Base-by-base conservation (phyloP, 2,797 vertebrate genomes). In the Rhyacichthys aspro region DNA sequence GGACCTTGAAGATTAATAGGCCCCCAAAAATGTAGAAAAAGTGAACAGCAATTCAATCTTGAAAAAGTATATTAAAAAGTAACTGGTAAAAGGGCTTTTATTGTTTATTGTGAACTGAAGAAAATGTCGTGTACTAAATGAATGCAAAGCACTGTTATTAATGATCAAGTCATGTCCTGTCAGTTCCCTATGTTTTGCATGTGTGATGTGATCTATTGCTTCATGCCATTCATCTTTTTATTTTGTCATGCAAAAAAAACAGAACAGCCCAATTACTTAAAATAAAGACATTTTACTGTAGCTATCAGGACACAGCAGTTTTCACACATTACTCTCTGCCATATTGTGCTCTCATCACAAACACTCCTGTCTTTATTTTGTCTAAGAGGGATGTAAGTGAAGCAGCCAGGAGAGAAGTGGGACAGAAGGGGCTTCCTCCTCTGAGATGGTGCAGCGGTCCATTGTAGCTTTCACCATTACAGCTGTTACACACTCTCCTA, bases 221-320 rank as follows among this genome's bases (percentile, higher is more conserved):
- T 1, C 1, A 1, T 55, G n/a, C 7, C 50, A 32, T 60, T 2
- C 14, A 37, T 12, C 1, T 16, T 48, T 18, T 18, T 38, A 2
- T 5, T 8, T 41, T 42, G 18, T 28, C 5, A 8, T 63, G 11
- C 11, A 50, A 56, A 55, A 41, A 53, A n/a, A 16, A 50, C 54
- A 37, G 67, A 28, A 2, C 3, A 55, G 59, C 17, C 55, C 1
- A 33, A 71, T 23, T 84, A 47, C 43, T 86, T 54, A 85, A 89
- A 90, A 88, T 73, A 71, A 55, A 78, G 57, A 76, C 63, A 39
- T 64, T 88, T 89, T 89, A 90, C 41, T 88, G 78, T 63, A 34
- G 60, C 86, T 89, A 88, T 72, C 48, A 14, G 67, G 65, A 78
- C 52, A 67, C 10, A 72, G 15, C 55, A 23, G 36, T 16, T 68